A percentile compares a stretch with the other conserved stretches of the same genome.
Conservation (phyloP, 2,113 vertebrate genomes). For the Zosterops japonicus region DNA sequence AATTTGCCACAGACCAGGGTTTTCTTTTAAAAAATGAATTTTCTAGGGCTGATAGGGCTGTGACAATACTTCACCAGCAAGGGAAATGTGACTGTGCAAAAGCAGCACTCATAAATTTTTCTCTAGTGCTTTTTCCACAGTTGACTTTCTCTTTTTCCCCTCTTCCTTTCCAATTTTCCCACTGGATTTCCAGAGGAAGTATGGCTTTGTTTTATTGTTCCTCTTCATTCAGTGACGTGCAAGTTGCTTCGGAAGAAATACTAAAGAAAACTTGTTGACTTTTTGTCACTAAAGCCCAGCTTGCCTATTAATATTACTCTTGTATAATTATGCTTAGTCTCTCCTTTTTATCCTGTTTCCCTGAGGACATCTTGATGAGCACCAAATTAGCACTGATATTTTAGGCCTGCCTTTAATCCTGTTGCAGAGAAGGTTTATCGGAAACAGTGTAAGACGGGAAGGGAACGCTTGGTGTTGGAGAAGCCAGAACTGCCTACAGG, state of each 20-base stretch:
- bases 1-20: neutral
- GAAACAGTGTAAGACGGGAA: neutral
- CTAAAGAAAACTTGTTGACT: neutral
- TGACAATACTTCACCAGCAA: neutral
- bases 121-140: neutral
- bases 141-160: neutral
- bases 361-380: conserved; percentile 45
- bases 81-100: neutral
- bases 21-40: neutral
- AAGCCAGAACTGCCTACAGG: neutral
- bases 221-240: neutral
- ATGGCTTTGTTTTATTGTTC: neutral
- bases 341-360: conserved; percentile 58
- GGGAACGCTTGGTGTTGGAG: neutral
- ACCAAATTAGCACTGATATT: conserved; percentile 58
- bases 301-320: neutral
- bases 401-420: conserved; percentile 60
- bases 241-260: neutral
- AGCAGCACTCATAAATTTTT: neutral
- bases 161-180: neutral
- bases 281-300: neutral
- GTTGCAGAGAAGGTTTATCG: conserved; percentile 41
- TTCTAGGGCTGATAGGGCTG: neutral
- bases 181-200: neutral
- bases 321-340: conserved; percentile 45